These are phyloP conservation scores for Opisthograptis luteolata DNA, from an alignment of 2,888 invertebrate genomes.

Conservation along the genomic window DNA sequence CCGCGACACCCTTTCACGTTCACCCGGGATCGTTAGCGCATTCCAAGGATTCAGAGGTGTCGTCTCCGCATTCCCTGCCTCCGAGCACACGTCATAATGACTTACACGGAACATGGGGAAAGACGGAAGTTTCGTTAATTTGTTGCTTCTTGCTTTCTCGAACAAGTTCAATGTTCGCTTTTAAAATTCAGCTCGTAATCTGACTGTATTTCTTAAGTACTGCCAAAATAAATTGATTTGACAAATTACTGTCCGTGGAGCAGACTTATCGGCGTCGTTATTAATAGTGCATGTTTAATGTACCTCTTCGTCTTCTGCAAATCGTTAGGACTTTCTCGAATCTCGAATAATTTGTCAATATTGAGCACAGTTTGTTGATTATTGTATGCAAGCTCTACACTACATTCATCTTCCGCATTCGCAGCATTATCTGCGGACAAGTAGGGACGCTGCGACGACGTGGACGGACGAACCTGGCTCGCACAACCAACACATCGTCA, in stretches of 20 bases:
- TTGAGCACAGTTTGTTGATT: not conserved
- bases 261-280: slow-evolving; percentile 7
- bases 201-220: too few relatives aligned
- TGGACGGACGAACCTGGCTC: slow-evolving; percentile 24
- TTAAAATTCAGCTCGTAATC: not conserved
- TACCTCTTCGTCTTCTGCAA: slow-evolving; percentile 4
- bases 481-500: not conserved
- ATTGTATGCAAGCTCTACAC: not conserved
- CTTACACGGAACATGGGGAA: not conserved
- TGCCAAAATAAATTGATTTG: too few relatives aligned
- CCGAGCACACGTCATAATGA: not conserved
- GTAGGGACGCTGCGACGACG: slow-evolving; percentile 24
- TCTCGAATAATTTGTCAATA: not conserved
- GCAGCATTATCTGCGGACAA: slow-evolving; percentile 19
- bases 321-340: slow-evolving; percentile 4
- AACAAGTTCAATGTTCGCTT: not conserved
- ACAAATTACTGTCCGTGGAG: not conserved
- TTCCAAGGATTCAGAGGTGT: slow-evolving; percentile 23
- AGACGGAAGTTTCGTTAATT: too few relatives aligned
- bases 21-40: slow-evolving; percentile 21
- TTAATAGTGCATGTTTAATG: not conserved
- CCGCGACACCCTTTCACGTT: slow-evolving; percentile 19
- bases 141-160: too few relatives aligned
- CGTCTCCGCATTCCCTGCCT: slow-evolving; percentile 19
- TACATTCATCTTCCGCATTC: slow-evolving; percentile 16